Percentiles rank a stretch among this genome's conserved stretches.
Evolutionary conservation across 1,140 invertebrate species (phyloP).

Genomic region (Fopius arisanus): DNA sequence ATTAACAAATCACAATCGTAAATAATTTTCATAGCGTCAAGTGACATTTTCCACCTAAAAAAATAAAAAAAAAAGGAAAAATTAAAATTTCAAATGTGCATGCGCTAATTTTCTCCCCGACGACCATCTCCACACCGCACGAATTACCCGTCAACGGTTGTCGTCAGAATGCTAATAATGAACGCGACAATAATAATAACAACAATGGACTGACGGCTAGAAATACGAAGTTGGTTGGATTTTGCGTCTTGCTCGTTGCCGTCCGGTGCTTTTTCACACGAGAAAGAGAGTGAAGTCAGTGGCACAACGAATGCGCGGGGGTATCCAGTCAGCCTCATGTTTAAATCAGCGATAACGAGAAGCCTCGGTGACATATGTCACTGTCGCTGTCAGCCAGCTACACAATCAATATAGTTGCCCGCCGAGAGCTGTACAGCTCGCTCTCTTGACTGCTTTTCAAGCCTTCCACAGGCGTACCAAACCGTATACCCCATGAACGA

Average conservation of each 20-base stretch:
- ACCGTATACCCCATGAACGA: background rate
- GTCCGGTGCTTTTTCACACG: background rate
- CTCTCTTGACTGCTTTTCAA: slow-evolving; percentile 45
- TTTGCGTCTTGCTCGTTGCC: background rate
- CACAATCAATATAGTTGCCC: slow-evolving; percentile 57
- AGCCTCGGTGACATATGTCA: slow-evolving; percentile 66
- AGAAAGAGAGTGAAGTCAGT: slow-evolving; percentile 12
- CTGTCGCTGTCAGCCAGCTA: slow-evolving; percentile 65
- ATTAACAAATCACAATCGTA: too few species aligned
- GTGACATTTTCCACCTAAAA: too few species aligned
- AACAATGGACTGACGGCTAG: slow-evolving; percentile 31
- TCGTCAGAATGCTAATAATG: slow-evolving; percentile 29
- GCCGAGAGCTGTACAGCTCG: slow-evolving; percentile 27
- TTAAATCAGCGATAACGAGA: slow-evolving; percentile 67
- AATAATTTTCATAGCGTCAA: too few species aligned
- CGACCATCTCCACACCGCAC: background rate
- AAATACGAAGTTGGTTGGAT: slow-evolving; percentile 37
- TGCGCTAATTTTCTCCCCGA: background rate
- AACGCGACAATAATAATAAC: slow-evolving; percentile 32
- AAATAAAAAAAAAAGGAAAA: background rate
- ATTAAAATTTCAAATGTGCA: background rate
- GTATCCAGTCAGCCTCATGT: slow-evolving; percentile 61
- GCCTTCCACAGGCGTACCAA: slow-evolving; percentile 42
- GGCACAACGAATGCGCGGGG: slow-evolving; percentile 40
- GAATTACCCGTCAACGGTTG: slow-evolving; percentile 27